Conservation (phyloP, 2,888 invertebrate genomes). For the Clanis bilineata region DNA sequence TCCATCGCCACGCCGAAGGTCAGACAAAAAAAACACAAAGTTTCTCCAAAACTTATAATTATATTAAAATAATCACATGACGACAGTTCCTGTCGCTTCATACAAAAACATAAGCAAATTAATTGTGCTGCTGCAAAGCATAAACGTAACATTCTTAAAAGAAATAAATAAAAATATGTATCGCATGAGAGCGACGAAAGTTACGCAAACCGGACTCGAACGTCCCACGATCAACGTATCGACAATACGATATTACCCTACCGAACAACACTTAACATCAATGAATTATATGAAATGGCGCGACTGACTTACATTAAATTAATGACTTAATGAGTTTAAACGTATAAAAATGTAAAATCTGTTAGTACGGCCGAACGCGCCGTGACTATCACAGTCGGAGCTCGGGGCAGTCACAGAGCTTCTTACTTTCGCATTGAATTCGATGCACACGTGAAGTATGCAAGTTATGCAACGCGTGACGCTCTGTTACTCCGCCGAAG, state of each 20-base stretch:
- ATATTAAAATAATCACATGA: slow-evolving; percentile 28
- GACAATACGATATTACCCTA: slow-evolving; percentile 42
- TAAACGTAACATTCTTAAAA: slow-evolving; percentile 35
- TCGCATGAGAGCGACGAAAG: slow-evolving; percentile 32
- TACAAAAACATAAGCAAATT: slow-evolving; percentile 34
- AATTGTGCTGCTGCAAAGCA: slow-evolving; percentile 37
- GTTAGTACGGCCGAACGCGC: slow-evolving; percentile 49
- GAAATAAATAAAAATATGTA: slow-evolving; percentile 35
- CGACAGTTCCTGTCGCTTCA: slow-evolving; percentile 24
- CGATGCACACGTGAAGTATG: slow-evolving; percentile 3
- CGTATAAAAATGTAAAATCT: slow-evolving; percentile 41
- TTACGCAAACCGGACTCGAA: slow-evolving; percentile 43
- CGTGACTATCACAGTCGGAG: slow-evolving; percentile 23
- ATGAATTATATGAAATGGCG: slow-evolving; percentile 69
- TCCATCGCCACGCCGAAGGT: slow-evolving; percentile 55
- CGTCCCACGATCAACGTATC: slow-evolving; percentile 45
- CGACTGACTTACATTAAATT: slow-evolving; percentile 69
- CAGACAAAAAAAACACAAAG: slow-evolving; percentile 41
- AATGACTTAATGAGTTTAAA: slow-evolving; percentile 56
- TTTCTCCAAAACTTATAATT: slow-evolving; percentile 60
- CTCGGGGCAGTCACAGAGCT: slow-evolving; percentile 11
- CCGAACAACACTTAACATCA: slow-evolving; percentile 43
- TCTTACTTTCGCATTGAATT: slow-evolving; percentile 19
- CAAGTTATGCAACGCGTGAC: slow-evolving; percentile 15
- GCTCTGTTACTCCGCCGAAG: slow-evolving; percentile 10